Evolutionary conservation across 1,140 invertebrate genomes (phyloP).

Genomic region (Brachystomella parvula): DNA sequence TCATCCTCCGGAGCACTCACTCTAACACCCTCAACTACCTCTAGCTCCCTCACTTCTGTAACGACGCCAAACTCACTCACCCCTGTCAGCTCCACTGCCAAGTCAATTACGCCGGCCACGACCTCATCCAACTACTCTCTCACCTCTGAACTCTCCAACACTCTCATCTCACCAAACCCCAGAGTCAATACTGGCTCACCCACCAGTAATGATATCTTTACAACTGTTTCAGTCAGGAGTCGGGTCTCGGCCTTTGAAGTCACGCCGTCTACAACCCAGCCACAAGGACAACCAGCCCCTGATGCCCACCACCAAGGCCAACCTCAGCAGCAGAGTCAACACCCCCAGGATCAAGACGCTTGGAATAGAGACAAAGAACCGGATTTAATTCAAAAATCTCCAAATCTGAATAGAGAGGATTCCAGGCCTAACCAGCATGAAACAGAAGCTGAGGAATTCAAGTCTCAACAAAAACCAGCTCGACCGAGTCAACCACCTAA

Average conservation of each 20-base stretch:
- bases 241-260: constrained; percentile 35
- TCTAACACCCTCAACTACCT: constrained; percentile 37
- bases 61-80: constrained; percentile 37
- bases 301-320: background rate
- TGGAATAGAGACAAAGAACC: background rate
- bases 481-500: no score
- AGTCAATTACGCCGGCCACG: constrained; percentile 37
- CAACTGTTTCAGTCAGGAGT: constrained; percentile 30
- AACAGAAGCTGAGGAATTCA: no score
- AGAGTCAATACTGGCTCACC: background rate
- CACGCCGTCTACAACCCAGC: background rate
- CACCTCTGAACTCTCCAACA: constrained; percentile 36
- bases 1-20: constrained; percentile 29
- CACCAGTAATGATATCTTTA: constrained; percentile 28
- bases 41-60: constrained; percentile 37
- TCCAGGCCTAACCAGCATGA: no score
- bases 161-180: constrained; percentile 31
- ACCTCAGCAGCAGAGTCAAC: background rate
- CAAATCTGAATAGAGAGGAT: no score
- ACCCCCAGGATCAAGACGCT: background rate
- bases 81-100: constrained; percentile 33
- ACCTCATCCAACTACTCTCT: constrained; percentile 35
- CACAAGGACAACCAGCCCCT: background rate
- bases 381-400: background rate
- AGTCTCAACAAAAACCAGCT: no score